Evolutionary conservation across 1,140 invertebrate species (phyloP), one percentile per base, ranked within the genome.

Genomic region (Cyclina sinensis): DNA sequence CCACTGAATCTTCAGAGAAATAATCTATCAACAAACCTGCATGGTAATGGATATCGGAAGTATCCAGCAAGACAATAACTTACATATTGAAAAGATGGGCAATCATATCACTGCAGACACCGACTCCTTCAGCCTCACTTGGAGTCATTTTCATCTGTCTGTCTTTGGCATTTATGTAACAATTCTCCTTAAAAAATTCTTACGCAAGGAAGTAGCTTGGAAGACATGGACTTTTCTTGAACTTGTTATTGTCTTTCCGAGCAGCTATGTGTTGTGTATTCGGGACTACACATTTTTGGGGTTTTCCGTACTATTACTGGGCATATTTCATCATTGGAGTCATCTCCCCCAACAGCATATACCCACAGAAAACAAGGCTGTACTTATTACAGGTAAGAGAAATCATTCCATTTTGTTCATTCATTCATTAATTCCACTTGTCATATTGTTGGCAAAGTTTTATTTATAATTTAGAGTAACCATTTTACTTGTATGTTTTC

Each of bases 371-470:
- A 86, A 89, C 43, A 91, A 91, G 62, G 90, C 90, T n/a, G 32
- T 91, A 18, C 73, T 91, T 14, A 82, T 91, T 16, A 91, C 90
- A 89, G 90, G 90, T 91, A 89, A 89, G 32, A n/a, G n/a, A n/a
- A n/a, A n/a, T n/a, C n/a, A n/a, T n/a, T n/a, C n/a, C n/a, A n/a
- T n/a, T n/a, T n/a, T n/a, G n/a, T n/a, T n/a, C n/a, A n/a, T n/a
- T n/a, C n/a, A n/a, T n/a, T n/a, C n/a, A n/a, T n/a, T n/a, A n/a
- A n/a, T n/a, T n/a, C n/a, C n/a, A n/a, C n/a, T n/a, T n/a, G n/a
- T n/a, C n/a, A n/a, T n/a, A n/a, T n/a, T n/a, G n/a, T n/a, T n/a
- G n/a, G n/a, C n/a, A n/a, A n/a, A n/a, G n/a, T n/a, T n/a, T n/a
- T n/a, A n/a, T n/a, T n/a, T n/a, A n/a, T n/a, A n/a, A n/a, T n/a